Evolutionary conservation across 2,797 vertebrate genomes (phyloP), one percentile per base, ranked within the genome.

Genomic region (Cynodonichthys magdalenae): DNA sequence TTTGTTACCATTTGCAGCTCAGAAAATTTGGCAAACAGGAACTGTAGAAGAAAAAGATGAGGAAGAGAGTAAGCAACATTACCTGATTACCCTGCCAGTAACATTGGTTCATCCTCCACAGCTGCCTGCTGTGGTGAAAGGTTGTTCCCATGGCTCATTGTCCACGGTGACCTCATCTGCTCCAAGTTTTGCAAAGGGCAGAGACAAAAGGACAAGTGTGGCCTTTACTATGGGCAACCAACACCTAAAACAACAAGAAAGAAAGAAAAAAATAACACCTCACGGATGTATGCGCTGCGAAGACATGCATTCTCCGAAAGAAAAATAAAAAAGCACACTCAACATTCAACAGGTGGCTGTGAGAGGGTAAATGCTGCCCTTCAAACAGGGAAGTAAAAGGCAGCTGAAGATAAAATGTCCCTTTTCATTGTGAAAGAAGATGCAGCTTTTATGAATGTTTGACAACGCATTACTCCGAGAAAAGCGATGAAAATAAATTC

Each of bases 361-460:
- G 15, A 64, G 34, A 48, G 24, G 7, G 31, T 1, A 39, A 24
- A 7, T 28, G 45, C 2, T 48, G 53, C n/a, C 49, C 11, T 64
- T 45, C 20, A 39, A 19, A 28, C 10, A 29, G 45, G 2, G 49
- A 48, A 55, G 29, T 52, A 45, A 39, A n/a, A 39, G 17, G 20
- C 20, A 49, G 12, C 45, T 31, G 6, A 48, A 28, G 19, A 20
- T 15, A 54, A 47, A 55, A 55, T 49, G 8, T 28, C 5, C n/a
- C 44, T 12, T 44, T 56, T 48, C 12, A 6, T 41, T 42, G 27
- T 5, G 18, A 51, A 45, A 34, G 10, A 57, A 28, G 36, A 6
- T 12, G 44, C 45, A 36, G 20, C 31, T 24, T 41, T 49, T 64
- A 53, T 55, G 6, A 49, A 18, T 47, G 19, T 66, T 29, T 42